Conservation (phyloP, 2,113 vertebrate genomes). For the Sorex fumeus region DNA sequence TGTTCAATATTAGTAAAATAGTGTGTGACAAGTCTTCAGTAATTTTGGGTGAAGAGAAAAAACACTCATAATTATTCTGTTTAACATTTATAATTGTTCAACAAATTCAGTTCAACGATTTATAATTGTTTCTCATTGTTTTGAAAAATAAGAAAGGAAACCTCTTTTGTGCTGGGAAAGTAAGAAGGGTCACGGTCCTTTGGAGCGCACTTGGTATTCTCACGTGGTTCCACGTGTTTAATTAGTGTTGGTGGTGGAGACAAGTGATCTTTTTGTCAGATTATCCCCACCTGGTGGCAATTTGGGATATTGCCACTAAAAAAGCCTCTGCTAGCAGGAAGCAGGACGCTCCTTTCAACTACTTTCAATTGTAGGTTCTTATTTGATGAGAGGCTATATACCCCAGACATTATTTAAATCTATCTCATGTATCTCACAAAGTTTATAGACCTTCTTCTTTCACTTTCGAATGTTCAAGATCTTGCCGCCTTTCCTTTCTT, state of each 20-base stretch:
- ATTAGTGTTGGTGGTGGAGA: neutral
- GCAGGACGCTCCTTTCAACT: neutral
- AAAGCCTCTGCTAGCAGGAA: neutral
- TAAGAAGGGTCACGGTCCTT: neutral
- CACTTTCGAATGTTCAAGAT: neutral
- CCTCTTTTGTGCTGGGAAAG: neutral
- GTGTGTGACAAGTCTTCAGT: neutral
- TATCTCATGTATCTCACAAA: neutral
- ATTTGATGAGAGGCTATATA: neutral
- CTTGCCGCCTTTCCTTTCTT: constrained; percentile 29
- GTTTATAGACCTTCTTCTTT: neutral
- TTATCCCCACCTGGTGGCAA: constrained; percentile 33
- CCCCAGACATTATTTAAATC: neutral
- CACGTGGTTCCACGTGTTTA: no score
- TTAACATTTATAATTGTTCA: neutral
- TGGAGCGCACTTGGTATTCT: neutral
- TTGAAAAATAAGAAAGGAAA: neutral
- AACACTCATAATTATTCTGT: neutral
- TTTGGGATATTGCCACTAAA: neutral
- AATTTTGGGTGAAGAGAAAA: neutral
- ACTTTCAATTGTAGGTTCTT: neutral
- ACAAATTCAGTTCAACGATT: no score
- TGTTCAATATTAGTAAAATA: constrained; percentile 36
- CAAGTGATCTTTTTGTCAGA: neutral
- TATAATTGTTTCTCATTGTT: neutral